These are phyloP conservation scores for Saccostrea echinata DNA, from an alignment of 1,140 invertebrate species.

Conservation along the genomic window DNA sequence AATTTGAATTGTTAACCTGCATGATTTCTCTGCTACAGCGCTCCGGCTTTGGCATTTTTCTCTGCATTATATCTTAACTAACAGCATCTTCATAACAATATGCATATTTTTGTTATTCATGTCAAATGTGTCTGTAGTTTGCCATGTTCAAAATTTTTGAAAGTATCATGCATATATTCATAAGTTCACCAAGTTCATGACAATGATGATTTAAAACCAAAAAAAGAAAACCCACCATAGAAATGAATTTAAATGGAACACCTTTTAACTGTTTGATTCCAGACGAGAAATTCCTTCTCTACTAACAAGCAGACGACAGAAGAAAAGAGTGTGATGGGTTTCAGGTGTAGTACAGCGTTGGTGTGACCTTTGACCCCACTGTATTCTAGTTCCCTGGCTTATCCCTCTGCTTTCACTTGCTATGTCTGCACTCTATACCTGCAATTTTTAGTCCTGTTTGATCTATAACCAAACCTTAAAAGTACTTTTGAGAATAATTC, in stretches of 20 bases:
- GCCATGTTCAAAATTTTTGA: background rate
- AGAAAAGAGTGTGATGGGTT: conserved; percentile 46
- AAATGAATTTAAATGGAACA: background rate
- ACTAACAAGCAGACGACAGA: conserved; percentile 58
- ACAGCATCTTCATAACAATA: conserved; percentile 26
- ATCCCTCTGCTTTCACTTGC: conserved; percentile 3
- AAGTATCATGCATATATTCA: background rate
- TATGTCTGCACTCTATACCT: conserved; percentile 37
- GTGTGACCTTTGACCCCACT: conserved; percentile 46
- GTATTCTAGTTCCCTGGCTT: background rate
- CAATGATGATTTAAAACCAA: no score
- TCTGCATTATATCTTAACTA: conserved; percentile 21
- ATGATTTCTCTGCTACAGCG: background rate
- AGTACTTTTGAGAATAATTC: background rate
- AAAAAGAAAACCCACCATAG: no score
- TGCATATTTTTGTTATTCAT: background rate
- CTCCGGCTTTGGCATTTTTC: conserved; percentile 18
- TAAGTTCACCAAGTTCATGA: no score
- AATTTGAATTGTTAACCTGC: background rate
- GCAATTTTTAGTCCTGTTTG: conserved; percentile 31
- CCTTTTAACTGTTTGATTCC: conserved; percentile 61
- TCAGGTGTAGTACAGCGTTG: conserved; percentile 61
- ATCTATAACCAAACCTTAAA: no score
- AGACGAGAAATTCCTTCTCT: conserved; percentile 73
- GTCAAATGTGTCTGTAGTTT: background rate